Evolutionary conservation across 2,888 invertebrate genomes (phyloP).

Genomic region (Drosophila anomelani): DNA sequence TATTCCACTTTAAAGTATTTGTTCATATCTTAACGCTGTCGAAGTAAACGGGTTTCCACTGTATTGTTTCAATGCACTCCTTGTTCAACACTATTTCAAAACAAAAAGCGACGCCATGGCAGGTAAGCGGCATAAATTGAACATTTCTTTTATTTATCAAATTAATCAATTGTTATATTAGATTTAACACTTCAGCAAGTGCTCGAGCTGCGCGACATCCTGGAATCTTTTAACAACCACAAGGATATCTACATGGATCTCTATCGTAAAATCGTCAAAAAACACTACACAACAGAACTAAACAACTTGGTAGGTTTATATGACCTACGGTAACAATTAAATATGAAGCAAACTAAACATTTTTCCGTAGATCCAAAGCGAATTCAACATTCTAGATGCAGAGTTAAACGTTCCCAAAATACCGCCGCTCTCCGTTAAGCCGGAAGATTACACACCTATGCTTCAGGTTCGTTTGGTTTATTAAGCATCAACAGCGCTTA

Average conservation of each 20-base stretch:
- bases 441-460: conserved; percentile 40
- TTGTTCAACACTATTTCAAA: conserved; percentile 35
- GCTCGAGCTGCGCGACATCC: conserved; percentile 68
- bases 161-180: conserved; percentile 24
- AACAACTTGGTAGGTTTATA: conserved; percentile 70
- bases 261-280: conserved; percentile 73
- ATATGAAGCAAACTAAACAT: no score
- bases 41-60: background rate
- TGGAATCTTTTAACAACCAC: conserved; percentile 63
- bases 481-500: conserved; percentile 18
- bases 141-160: background rate
- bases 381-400: conserved; percentile 65
- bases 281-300: conserved; percentile 67
- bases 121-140: conserved; percentile 39
- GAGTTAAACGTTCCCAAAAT: conserved; percentile 70
- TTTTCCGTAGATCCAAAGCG: conserved; percentile 61
- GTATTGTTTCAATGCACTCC: background rate
- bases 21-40: no score
- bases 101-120: conserved; percentile 44
- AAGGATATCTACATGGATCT: conserved; percentile 46
- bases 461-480: conserved; percentile 45
- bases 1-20: background rate
- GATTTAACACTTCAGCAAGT: conserved; percentile 78
- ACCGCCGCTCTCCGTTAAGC: conserved; percentile 33
- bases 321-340: background rate